phyloP scores from a whole-genome alignment of 1,140 invertebrate species.

The Dendrolimus punctatus region DNA sequence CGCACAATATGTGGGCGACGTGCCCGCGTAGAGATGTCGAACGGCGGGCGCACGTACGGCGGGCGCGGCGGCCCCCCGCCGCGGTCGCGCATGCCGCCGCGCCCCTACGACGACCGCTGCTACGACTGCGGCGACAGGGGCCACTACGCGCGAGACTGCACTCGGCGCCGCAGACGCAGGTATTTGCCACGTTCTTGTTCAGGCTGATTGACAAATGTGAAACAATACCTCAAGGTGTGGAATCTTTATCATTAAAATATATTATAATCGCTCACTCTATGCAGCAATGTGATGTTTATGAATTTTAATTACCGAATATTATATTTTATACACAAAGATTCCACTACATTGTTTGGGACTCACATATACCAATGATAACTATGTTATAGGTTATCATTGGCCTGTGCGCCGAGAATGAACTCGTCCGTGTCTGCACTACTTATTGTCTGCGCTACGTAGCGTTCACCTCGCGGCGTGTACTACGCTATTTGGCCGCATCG shows the following conservation, averaged over 20 bases:
- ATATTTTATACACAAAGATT: slow-evolving; percentile 30
- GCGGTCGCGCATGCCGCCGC: slow-evolving; percentile 79
- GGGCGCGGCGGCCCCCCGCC: slow-evolving; percentile 73
- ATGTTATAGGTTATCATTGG: slow-evolving; percentile 73
- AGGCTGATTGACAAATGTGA: slow-evolving; percentile 17
- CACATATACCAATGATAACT: slow-evolving; percentile 70
- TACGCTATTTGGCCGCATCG: slow-evolving; percentile 58
- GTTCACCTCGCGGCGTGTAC: slow-evolving; percentile 65
- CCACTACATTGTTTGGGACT: slow-evolving; percentile 46
- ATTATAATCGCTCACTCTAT: too few relatives aligned
- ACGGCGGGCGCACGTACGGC: slow-evolving; percentile 82
- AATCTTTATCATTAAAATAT: slow-evolving; percentile 28
- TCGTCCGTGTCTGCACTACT: slow-evolving; percentile 69
- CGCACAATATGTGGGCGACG: slow-evolving; percentile 89
- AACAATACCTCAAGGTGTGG: slow-evolving; percentile 28
- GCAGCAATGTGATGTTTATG: too few relatives aligned
- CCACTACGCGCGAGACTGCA: slow-evolving; percentile 93
- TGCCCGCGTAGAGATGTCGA: slow-evolving; percentile 94
- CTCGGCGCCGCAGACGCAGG: slow-evolving; percentile 76
- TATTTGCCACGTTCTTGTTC: slow-evolving; percentile 25
- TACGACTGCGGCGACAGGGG: slow-evolving; percentile 94
- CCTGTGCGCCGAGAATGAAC: slow-evolving; percentile 68
- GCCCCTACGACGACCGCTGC: slow-evolving; percentile 84
- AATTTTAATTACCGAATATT: too few relatives aligned
- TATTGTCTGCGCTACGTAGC: slow-evolving; percentile 70